Evolutionary conservation across 2,888 invertebrate species (phyloP).

Genomic region (Thera obeliscata): DNA sequence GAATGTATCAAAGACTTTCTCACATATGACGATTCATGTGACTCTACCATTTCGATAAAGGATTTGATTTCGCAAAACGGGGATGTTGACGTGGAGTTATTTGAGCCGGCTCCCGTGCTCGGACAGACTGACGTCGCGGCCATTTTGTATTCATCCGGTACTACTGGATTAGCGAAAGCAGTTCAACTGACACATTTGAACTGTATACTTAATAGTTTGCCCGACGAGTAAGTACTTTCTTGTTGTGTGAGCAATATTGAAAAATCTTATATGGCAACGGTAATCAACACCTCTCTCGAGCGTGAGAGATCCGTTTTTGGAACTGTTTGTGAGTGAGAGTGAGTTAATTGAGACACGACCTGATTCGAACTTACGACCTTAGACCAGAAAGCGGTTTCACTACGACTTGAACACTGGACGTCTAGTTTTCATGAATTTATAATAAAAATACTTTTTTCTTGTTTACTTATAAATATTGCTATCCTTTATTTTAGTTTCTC

Average conservation of each 20-base stretch:
- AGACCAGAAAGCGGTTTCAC: too few species aligned
- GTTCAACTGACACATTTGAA: conserved; percentile 86
- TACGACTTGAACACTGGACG: too few species aligned
- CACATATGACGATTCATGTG: conserved; percentile 54
- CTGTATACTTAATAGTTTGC: conserved; percentile 66
- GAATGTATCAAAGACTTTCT: conserved; percentile 58
- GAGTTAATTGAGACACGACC: too few species aligned
- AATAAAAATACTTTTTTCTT: too few species aligned
- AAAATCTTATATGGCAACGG: too few species aligned
- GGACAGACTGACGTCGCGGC: conserved; percentile 62
- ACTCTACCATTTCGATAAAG: conserved; percentile 49
- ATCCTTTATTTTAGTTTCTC: conserved; percentile 54
- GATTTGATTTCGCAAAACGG: conserved; percentile 45
- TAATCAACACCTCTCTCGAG: too few species aligned
- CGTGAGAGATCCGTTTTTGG: too few species aligned
- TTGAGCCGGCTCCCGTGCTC: conserved; percentile 76
- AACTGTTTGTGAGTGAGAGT: too few species aligned
- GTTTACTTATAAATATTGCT: not conserved
- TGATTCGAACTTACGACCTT: too few species aligned
- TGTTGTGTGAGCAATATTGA: too few species aligned
- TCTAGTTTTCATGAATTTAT: too few species aligned
- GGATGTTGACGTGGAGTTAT: conserved; percentile 54
- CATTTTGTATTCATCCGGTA: conserved; percentile 88
- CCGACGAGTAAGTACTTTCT: conserved; percentile 58
- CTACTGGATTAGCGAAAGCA: conserved; percentile 88